Conservation (phyloP, 2,797 vertebrate genomes). For the Sternotherus odoratus region DNA sequence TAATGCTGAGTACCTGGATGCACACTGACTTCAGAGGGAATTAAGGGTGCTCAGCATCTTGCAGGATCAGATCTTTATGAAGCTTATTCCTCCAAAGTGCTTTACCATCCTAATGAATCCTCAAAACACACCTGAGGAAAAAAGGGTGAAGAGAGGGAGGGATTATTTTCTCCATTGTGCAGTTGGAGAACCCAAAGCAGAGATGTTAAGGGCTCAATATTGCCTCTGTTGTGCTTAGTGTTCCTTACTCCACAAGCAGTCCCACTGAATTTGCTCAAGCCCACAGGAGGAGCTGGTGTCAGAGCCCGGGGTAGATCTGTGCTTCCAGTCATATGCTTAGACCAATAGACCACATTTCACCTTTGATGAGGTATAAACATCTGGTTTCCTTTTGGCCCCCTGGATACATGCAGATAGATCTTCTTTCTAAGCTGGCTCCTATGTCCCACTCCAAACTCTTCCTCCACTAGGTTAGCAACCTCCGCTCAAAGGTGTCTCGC, state of each 20-base stretch:
- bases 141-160: too few species aligned
- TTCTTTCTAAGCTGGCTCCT: not conserved
- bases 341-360: not conserved
- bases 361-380: fast-evolving
- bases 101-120: not conserved
- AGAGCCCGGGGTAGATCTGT: not conserved
- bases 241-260: not conserved
- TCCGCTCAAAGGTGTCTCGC: conserved; percentile 77
- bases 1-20: not conserved
- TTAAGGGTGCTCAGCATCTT: not conserved
- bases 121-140: not conserved
- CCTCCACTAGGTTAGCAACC: conserved; percentile 74
- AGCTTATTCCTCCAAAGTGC: not conserved
- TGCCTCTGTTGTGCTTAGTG: not conserved
- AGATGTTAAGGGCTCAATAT: not conserved
- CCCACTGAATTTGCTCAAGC: not conserved
- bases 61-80: not conserved
- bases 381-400: not conserved
- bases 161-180: too few species aligned
- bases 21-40: not conserved
- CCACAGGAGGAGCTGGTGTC: not conserved
- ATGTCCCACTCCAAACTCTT: not conserved
- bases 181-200: not conserved
- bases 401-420: not conserved
- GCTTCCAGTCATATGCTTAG: not conserved